These are phyloP conservation scores for Eriocheir sinensis DNA, from an alignment of 1,140 invertebrate species.

Conservation along the genomic window DNA sequence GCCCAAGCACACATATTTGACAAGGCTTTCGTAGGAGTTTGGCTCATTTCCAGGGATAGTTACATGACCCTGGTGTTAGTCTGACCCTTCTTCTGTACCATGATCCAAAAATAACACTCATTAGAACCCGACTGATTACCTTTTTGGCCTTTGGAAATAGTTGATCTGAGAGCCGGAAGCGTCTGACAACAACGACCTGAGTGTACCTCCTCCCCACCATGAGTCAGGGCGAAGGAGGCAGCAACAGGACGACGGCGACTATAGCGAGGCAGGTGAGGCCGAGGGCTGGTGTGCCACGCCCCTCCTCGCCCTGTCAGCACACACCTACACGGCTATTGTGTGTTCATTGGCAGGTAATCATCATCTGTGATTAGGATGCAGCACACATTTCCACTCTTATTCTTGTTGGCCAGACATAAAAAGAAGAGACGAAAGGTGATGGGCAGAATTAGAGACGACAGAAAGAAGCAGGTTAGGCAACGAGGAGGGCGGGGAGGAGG, in stretches of 20 bases:
- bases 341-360: conserved; percentile 13
- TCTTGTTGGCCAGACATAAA: background rate
- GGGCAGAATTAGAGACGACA: no score
- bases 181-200: no score
- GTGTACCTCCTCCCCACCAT: background rate
- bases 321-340: background rate
- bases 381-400: background rate
- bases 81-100: no score
- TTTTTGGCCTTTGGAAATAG: no score
- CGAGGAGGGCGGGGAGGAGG: background rate
- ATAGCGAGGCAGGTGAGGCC: background rate
- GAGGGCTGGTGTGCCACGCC: background rate
- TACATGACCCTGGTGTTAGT: no score
- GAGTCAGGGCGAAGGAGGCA: background rate
- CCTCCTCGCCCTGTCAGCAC: background rate
- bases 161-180: no score
- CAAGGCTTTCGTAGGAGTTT: no score
- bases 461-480: no score
- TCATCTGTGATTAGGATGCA: background rate
- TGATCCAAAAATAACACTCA: no score
- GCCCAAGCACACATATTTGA: no score
- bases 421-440: background rate
- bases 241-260: background rate
- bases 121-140: no score
- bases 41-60: no score